Conservation (phyloP, 2,797 vertebrate species). For the Hypotaenidia philippensis region DNA sequence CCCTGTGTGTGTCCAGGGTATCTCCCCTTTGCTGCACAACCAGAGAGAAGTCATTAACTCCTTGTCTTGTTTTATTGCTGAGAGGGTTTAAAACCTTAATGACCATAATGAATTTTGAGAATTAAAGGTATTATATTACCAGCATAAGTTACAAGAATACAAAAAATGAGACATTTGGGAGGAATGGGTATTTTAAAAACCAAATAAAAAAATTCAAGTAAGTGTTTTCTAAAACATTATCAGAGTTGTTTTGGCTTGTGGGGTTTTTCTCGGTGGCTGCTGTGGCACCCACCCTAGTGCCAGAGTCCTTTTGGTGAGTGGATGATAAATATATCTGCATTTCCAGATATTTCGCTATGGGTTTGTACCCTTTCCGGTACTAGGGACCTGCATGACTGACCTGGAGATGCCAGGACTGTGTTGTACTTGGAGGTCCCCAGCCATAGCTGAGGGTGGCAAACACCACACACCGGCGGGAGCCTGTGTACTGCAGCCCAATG, state of each 20-base stretch:
- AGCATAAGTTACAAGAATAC: background rate
- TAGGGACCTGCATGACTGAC: accelerated
- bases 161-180: background rate
- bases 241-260: too few species aligned
- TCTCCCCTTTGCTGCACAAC: background rate
- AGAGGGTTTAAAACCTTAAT: background rate
- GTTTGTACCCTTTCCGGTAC: background rate
- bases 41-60: background rate
- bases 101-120: background rate
- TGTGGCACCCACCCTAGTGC: background rate
- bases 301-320: background rate
- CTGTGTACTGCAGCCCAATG: background rate
- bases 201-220: accelerated
- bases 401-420: background rate
- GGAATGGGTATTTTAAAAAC: background rate
- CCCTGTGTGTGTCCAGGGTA: background rate
- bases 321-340: background rate
- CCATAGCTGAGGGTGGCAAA: background rate
- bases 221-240: background rate
- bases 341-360: background rate
- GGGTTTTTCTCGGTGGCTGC: background rate
- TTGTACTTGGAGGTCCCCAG: background rate
- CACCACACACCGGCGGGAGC: accelerated
- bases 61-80: background rate
- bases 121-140: background rate